These are phyloP conservation scores for Rhagium mordax DNA, from an alignment of 2,888 invertebrate genomes.

Conservation along the genomic window DNA sequence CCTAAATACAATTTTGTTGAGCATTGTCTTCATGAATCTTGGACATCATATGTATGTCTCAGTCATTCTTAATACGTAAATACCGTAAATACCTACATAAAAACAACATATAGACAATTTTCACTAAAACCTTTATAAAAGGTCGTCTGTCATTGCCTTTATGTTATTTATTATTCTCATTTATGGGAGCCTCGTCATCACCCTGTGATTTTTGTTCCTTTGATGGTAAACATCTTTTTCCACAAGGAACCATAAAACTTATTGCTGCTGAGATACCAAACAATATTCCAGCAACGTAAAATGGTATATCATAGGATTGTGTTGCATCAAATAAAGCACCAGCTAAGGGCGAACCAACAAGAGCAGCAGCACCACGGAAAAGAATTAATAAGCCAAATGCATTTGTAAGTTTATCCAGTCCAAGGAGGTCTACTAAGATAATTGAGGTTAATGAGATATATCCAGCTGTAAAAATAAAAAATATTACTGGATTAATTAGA, in stretches of 20 bases:
- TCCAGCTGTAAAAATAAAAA: conserved; percentile 81
- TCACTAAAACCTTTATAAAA: not conserved
- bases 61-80: too few species aligned
- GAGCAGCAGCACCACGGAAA: conserved; percentile 95
- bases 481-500: not conserved
- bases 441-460: conserved; percentile 98
- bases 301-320: conserved; percentile 87
- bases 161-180: not conserved
- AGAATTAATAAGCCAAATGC: conserved; percentile 97
- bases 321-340: conserved; percentile 95
- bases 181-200: conserved; percentile 14
- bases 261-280: conserved; percentile 89
- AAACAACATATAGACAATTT: not conserved
- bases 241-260: conserved; percentile 62
- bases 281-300: conserved; percentile 92
- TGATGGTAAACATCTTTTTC: not conserved
- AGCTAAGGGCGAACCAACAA: conserved; percentile 86
- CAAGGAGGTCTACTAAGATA: conserved; percentile 95
- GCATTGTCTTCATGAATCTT: not conserved
- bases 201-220: not conserved
- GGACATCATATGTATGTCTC: too few species aligned
- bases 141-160: not conserved
- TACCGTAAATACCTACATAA: too few species aligned
- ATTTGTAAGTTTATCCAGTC: conserved; percentile 95
- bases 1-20: not conserved